phyloP scores from a whole-genome alignment of 2,113 vertebrate species.

The Muntiacus muntjak region DNA sequence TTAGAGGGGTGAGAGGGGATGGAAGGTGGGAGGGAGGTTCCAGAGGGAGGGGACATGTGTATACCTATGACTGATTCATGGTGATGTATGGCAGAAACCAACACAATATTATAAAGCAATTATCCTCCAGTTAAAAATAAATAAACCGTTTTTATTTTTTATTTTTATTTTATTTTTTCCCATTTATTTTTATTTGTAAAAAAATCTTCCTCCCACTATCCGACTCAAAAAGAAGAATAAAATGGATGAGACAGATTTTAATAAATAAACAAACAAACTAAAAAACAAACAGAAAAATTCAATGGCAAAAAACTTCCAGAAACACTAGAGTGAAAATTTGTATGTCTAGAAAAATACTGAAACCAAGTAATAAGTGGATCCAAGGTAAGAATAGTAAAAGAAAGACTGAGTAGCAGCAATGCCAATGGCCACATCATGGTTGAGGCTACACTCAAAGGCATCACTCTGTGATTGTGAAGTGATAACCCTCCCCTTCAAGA shows the following conservation, averaged over 20 bases:
- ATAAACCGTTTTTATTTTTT: neutral
- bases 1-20: neutral
- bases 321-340: neutral
- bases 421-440: neutral
- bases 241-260: no score
- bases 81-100: neutral
- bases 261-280: neutral
- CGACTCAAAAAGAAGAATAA: no score
- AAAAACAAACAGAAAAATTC: neutral
- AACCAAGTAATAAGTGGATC: neutral
- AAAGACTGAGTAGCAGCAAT: constrained; percentile 3
- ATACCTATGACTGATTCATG: neutral
- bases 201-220: no score
- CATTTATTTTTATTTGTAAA: no score
- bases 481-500: neutral
- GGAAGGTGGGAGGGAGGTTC: neutral
- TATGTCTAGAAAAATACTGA: neutral
- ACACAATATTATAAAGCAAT: neutral
- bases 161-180: no score
- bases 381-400: neutral
- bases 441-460: neutral
- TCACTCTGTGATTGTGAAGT: neutral
- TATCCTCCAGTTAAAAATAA: neutral
- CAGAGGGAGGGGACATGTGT: neutral
- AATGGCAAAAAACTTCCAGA: neutral